Conservation (phyloP, 2,113 vertebrate species). For the Grus americana region DNA sequence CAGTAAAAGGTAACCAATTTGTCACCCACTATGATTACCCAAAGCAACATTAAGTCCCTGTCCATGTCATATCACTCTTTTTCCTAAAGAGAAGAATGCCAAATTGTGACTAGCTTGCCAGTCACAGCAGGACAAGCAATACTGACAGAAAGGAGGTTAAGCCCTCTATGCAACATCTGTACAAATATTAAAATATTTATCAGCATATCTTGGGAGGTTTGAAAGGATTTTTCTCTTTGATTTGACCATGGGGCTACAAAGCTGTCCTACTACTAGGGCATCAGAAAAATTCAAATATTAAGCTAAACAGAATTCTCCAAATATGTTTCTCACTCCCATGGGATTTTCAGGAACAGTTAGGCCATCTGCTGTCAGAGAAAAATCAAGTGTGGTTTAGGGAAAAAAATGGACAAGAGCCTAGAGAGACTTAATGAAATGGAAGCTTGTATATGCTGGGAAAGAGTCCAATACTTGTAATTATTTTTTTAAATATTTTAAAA, state of each 20-base stretch:
- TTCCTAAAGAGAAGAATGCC: background rate
- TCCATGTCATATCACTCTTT: background rate
- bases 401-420: slow-evolving; percentile 54
- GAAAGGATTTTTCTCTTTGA: background rate
- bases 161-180: background rate
- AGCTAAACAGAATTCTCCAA: slow-evolving; percentile 46
- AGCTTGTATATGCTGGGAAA: background rate
- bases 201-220: background rate
- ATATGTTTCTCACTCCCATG: slow-evolving; percentile 49
- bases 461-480: background rate
- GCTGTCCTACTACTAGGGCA: slow-evolving; percentile 23
- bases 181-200: background rate
- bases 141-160: background rate
- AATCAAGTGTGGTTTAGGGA: slow-evolving; percentile 21
- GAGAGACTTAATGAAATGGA: slow-evolving; percentile 65
- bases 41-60: background rate
- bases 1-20: background rate
- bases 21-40: background rate
- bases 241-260: slow-evolving; percentile 35
- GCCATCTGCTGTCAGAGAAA: slow-evolving; percentile 61
- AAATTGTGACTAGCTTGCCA: background rate
- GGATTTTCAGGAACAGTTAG: slow-evolving; percentile 29
- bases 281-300: slow-evolving; percentile 42
- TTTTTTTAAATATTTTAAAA: background rate
- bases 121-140: background rate